Evolutionary conservation across 1,140 invertebrate genomes (phyloP), one percentile per base, ranked within the genome.

Genomic region (Mycetomoellerius zeteki): DNA sequence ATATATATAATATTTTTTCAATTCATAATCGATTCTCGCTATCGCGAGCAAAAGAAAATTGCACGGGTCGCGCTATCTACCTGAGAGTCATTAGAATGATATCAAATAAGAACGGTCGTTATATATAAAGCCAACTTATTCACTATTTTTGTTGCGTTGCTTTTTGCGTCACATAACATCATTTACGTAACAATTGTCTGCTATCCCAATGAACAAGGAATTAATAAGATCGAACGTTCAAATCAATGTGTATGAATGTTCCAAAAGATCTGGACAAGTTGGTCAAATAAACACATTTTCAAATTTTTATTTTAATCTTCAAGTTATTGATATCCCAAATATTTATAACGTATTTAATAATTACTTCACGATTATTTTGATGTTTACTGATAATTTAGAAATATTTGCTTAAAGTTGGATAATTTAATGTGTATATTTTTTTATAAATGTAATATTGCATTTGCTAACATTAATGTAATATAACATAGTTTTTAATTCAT

Each of bases 141-240:
- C 24, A 5, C 21, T 73, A n/a, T 47, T 30, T 43, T 56, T 19
- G 16, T 27, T 33, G 27, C n/a, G 27, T 33, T n/a, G 62, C 30
- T 47, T 84, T 82, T 60, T 62, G 56, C 80, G 19, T 73, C 67
- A 19, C 24, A 14, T 62, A 73, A 82, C 14, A 37, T 37, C 37
- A 43, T 73, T 82, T 82, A 82, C 37, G 54, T 84, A 73, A 72
- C 30, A 71, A 73, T 82, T 37, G 19, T 24, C 24, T 75, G 27
- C 24, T 33, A 75, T 52, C 21, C n/a, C 30, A 19, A 33, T 37
- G n/a, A 67, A 1, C 33, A 67, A 21, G 37, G 64, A 1, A 69
- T 43, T 43, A 8, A 43, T 14, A 6, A 27, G 8, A 1, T 37
- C 33, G n/a, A 33, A 52, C 4, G 27, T n/a, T 19, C 12, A 27